A percentile compares a stretch with the other conserved stretches of the same genome.
Evolutionary conservation across 2,113 vertebrate species (phyloP).

Genomic region (Cephalopterus ornatus): DNA sequence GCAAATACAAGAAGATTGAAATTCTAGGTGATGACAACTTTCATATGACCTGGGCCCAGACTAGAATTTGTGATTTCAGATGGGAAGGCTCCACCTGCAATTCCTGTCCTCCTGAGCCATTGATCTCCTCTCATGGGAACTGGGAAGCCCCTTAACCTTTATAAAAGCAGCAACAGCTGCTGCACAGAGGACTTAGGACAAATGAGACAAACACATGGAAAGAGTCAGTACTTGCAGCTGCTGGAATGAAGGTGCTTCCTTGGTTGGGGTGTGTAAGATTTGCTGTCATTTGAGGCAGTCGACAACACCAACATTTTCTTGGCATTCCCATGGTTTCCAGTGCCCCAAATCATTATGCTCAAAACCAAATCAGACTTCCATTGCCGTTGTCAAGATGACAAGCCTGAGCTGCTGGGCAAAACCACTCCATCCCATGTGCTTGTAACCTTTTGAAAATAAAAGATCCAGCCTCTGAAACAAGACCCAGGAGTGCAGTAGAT

Average conservation of each 20-base stretch:
- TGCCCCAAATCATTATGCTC: neutral
- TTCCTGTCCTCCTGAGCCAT: neutral
- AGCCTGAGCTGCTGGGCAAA: neutral
- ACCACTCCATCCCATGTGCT: neutral
- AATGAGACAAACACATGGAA: neutral
- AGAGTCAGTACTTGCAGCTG: neutral
- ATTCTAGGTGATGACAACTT: slow-evolving; percentile 41
- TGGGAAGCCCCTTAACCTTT: neutral
- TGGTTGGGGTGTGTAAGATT: neutral
- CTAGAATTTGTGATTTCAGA: slow-evolving; percentile 28
- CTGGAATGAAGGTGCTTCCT: neutral
- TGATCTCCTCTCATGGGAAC: neutral
- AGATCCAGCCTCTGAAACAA: neutral
- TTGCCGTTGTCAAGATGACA: neutral
- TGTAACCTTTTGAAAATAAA: neutral
- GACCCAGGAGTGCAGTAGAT: neutral
- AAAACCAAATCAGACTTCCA: neutral
- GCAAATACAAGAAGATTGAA: slow-evolving; percentile 42
- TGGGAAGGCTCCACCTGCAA: neutral
- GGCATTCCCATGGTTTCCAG: neutral
- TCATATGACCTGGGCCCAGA: neutral
- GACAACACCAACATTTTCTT: neutral
- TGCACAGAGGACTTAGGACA: neutral
- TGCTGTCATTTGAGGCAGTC: neutral
- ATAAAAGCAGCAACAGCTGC: neutral